These are phyloP conservation scores for Myotis daubentonii DNA, from an alignment of 2,797 vertebrate genomes.

Conservation along the genomic window DNA sequence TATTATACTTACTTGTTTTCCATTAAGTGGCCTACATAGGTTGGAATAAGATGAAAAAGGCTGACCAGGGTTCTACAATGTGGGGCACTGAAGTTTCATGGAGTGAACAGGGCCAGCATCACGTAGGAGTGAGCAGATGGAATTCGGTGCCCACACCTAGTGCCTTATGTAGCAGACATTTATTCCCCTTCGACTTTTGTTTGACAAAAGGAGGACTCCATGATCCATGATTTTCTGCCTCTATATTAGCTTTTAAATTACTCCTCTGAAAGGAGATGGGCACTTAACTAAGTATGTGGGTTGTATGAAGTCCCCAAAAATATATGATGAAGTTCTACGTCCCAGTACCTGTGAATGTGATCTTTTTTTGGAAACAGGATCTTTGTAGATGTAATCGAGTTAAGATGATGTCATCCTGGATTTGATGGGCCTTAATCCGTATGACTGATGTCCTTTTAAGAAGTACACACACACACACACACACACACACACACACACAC, in stretches of 20 bases:
- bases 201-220: not conserved
- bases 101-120: not conserved
- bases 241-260: not conserved
- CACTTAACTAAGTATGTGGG: not conserved
- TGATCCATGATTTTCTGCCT: not conserved
- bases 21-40: not conserved
- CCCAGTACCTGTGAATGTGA: not conserved
- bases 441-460: not conserved
- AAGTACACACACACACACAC: not conserved
- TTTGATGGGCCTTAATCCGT: not conserved
- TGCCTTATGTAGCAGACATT: not conserved
- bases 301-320: not conserved
- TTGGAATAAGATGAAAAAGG: not conserved
- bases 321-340: not conserved
- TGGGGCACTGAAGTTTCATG: not conserved
- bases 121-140: not conserved
- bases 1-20: not conserved
- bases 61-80: not conserved
- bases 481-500: not conserved
- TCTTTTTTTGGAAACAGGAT: not conserved
- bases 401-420: not conserved
- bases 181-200: not conserved
- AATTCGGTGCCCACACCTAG: rapidly evolving
- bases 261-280: not conserved
- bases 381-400: not conserved